These are phyloP conservation scores for Actias luna DNA, from an alignment of 2,888 invertebrate species.

Conservation along the genomic window DNA sequence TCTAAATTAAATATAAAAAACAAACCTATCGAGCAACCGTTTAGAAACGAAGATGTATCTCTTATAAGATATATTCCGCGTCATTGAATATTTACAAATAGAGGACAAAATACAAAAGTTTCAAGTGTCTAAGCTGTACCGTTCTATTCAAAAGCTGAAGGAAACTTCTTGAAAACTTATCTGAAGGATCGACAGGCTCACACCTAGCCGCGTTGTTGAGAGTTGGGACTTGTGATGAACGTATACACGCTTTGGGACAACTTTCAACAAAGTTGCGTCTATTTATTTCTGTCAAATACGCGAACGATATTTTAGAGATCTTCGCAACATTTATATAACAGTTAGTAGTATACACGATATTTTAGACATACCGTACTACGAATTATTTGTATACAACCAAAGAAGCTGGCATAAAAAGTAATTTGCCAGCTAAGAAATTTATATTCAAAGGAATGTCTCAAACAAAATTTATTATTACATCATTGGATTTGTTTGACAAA, in stretches of 20 bases:
- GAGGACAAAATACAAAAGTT: constrained; percentile 11
- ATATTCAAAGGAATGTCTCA: too few species aligned
- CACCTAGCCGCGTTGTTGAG: constrained; percentile 13
- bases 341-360: not conserved
- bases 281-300: constrained; percentile 18
- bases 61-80: not conserved
- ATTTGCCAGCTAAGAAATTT: too few species aligned
- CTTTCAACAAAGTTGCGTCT: constrained; percentile 14
- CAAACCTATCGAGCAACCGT: not conserved
- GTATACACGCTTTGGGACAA: constrained; percentile 8
- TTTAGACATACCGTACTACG: not conserved
- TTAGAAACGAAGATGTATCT: not conserved
- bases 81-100: constrained; percentile 8
- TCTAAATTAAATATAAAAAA: too few species aligned
- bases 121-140: constrained; percentile 13
- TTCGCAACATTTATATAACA: not conserved
- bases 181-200: constrained; percentile 10
- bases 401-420: too few species aligned
- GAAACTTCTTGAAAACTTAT: constrained; percentile 12
- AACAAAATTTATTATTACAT: too few species aligned
- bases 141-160: constrained; percentile 15
- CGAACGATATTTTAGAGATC: constrained; percentile 11
- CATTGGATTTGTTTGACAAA: too few species aligned
- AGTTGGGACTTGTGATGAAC: not conserved
- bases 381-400: not conserved